Evolutionary conservation across 2,113 vertebrate species (phyloP).

Genomic region (Otocyon megalotis): DNA sequence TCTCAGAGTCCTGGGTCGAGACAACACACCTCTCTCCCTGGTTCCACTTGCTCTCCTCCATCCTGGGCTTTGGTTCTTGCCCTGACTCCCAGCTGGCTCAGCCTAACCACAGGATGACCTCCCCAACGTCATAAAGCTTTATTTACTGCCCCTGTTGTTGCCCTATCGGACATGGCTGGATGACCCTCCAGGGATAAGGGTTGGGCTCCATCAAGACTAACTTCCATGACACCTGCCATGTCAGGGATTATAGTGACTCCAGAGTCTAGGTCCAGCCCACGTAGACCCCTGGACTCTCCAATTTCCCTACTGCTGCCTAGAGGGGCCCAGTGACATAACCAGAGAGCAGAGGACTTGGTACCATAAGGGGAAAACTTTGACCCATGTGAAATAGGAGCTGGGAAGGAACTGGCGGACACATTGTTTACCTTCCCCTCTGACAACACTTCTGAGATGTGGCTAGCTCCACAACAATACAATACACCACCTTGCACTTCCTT

Average conservation of each 20-base stretch:
- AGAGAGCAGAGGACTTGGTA: not conserved
- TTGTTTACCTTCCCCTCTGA: not conserved
- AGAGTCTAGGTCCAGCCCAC: not conserved
- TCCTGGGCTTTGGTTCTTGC: not conserved
- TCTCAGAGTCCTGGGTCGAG: not conserved
- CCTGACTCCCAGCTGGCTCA: not conserved
- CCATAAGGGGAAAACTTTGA: not conserved
- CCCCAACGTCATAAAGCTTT: not conserved
- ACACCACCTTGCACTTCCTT: not conserved
- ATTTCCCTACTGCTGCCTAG: not conserved
- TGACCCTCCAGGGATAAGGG: not conserved
- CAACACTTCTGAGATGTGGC: not conserved
- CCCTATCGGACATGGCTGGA: not conserved
- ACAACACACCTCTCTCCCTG: rapidly evolving
- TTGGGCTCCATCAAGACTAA: not conserved
- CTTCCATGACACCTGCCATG: not conserved
- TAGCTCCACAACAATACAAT: not conserved
- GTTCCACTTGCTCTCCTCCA: not conserved
- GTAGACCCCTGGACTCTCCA: not conserved
- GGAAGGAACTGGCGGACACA: not conserved
- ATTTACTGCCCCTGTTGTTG: not conserved
- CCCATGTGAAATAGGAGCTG: not conserved
- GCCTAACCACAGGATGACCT: not conserved
- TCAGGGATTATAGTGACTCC: not conserved
- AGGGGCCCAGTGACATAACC: not conserved